Evolutionary conservation across 2,113 vertebrate genomes (phyloP), one percentile per base, ranked within the genome.

Genomic region (Epinephelus lanceolatus): DNA sequence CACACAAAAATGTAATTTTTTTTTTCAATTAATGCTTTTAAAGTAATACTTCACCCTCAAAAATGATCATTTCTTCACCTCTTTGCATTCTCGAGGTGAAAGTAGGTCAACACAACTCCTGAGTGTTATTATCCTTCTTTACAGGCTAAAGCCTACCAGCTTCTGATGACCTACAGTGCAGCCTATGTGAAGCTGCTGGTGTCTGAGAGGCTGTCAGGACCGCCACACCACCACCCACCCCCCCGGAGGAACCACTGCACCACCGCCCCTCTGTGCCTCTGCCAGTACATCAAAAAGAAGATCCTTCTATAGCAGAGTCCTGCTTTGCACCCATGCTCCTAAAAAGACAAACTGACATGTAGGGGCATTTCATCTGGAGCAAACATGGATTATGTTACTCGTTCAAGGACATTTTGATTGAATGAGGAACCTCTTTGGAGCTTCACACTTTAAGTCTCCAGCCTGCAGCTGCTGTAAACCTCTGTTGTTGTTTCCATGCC

Each of bases 141-240:
- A 10, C 92, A 96, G 96, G 89, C 53, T 9, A 91, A 88, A 71
- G 95, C 96, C 21, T 73, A 94, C 78, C 95, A 95, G 76, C 94
- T 96, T 21, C 84, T 96, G 80, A 87, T 96, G 91, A 94, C 94
- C 40, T 96, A 95, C 93, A 94, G 95, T n/a, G 93, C 95, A 0
- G 80, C 82, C 5, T 96, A 96, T 19, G 91, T 96, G 66, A 95
- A 92, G 76, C 92, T 96, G 76, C 86, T 96, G 76, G 83, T 93
- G 37, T 94, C 94, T 25, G 80, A 94, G 55, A 88, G 80, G 63
- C 90, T 96, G 61, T 87, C 95, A 0, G 76, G 47, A 6, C 69
- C 74, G 0, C 71, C 93, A 14, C 63, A 84, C 19, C 71, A 70
- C 55, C 69, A n/a, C 23, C 75, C 81, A 3, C 76, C 45, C 10